A percentile compares a stretch with the other conserved stretches of the same genome.
Conservation (phyloP, 2,113 vertebrate genomes). For the Otolemur garnettii region DNA sequence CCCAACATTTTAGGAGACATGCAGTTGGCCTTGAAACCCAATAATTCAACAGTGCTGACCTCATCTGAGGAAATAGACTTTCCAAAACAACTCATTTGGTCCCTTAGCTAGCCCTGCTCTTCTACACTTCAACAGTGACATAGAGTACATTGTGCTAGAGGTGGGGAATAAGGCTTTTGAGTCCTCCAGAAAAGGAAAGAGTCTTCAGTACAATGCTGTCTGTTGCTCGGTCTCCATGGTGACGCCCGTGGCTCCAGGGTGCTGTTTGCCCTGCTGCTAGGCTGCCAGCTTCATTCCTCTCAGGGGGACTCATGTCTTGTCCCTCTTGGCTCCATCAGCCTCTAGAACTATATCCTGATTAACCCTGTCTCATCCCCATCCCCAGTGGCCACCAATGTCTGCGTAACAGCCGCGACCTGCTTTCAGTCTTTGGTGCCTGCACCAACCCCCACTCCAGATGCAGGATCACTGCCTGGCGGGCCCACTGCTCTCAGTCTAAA, state of each 20-base stretch:
- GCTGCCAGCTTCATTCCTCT: neutral
- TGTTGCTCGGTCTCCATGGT: slow-evolving; percentile 50
- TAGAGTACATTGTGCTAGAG: no score
- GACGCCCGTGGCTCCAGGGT: slow-evolving; percentile 38
- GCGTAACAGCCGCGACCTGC: no score
- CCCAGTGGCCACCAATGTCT: neutral
- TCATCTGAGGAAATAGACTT: neutral
- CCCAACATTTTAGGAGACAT: no score
- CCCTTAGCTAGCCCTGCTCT: neutral
- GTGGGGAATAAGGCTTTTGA: neutral
- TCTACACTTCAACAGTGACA: neutral
- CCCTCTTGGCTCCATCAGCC: neutral
- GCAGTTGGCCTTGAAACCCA: no score
- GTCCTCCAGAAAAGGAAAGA: neutral
- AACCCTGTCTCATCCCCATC: neutral
- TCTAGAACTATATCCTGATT: neutral
- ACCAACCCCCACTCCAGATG: neutral
- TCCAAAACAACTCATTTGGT: neutral
- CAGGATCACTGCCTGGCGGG: neutral
- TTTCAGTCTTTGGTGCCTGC: neutral
- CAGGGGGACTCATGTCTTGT: neutral
- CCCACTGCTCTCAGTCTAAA: neutral
- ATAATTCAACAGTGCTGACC: neutral
- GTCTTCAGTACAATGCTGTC: neutral
- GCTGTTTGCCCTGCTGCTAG: neutral